Percentiles rank a stretch among this genome's conserved stretches.
These are phyloP conservation scores for Chrysaora quinquecirrha DNA, from an alignment of 30 jellyfish, hydroid and myxozoan species.

Conservation along the genomic window DNA sequence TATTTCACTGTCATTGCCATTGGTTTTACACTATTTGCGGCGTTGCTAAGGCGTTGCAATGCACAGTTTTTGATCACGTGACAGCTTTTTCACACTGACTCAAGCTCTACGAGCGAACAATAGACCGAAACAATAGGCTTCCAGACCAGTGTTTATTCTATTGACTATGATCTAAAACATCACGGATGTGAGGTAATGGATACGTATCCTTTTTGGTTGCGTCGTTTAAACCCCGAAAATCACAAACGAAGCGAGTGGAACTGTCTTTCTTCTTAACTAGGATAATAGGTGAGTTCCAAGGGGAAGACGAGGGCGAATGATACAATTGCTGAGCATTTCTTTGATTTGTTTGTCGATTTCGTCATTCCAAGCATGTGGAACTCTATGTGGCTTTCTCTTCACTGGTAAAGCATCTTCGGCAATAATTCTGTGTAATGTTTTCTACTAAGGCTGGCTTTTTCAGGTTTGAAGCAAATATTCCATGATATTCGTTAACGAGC, in stretches of 20 bases:
- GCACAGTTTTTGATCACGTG: too few species aligned
- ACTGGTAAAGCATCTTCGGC: conserved; percentile 39
- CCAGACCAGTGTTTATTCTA: conserved; percentile 58
- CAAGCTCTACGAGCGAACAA: too few species aligned
- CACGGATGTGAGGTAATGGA: conserved; percentile 66
- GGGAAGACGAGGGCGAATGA: conserved; percentile 59
- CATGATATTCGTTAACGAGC: conserved; percentile 44
- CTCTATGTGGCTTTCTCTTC: conserved; percentile 38
- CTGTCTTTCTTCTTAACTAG: conserved; percentile 55
- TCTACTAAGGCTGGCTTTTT: conserved; percentile 16
- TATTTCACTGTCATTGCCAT: too few species aligned
- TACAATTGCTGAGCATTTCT: conserved; percentile 40
- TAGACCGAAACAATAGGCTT: too few species aligned
- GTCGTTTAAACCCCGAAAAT: conserved; percentile 55
- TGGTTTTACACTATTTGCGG: too few species aligned
- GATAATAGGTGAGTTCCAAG: conserved; percentile 48
- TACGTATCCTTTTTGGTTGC: conserved; percentile 55
- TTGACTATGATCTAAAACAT: conserved; percentile 48
- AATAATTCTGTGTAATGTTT: conserved; percentile 23
- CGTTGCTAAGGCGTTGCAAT: too few species aligned
- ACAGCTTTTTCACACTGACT: too few species aligned
- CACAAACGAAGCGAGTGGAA: conserved; percentile 60
- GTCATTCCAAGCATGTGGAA: conserved; percentile 45
- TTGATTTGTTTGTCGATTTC: conserved; percentile 46
- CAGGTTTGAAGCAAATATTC: conserved; percentile 38